A percentile compares a stretch with the other conserved stretches of the same genome.
These are phyloP conservation scores for Agrochola lota DNA, from an alignment of 2,888 invertebrate species.

Conservation along the genomic window DNA sequence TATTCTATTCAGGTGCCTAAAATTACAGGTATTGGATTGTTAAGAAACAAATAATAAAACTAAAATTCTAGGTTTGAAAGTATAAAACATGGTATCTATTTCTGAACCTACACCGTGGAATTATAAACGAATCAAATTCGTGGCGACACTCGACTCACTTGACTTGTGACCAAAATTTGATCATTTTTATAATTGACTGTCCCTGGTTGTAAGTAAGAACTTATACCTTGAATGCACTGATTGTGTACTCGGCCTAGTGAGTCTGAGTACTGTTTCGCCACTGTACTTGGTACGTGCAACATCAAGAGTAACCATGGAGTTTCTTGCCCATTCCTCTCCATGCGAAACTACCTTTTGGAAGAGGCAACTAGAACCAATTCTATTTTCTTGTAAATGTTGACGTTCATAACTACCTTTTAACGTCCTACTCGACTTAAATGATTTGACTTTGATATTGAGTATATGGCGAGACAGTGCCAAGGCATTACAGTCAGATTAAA, in stretches of 20 bases:
- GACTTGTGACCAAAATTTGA: not conserved
- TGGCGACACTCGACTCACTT: not conserved
- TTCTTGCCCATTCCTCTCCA: too few species aligned
- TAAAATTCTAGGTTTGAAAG: not conserved
- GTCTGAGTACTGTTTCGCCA: too few species aligned
- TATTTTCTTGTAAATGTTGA: too few species aligned
- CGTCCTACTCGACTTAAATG: too few species aligned
- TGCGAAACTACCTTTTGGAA: too few species aligned
- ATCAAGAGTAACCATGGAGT: too few species aligned
- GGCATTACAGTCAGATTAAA: not conserved
- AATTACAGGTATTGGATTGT: conserved; percentile 2
- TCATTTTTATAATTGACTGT: not conserved
- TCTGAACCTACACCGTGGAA: not conserved
- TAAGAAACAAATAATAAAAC: not conserved
- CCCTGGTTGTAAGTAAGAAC: too few species aligned
- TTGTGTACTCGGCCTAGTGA: too few species aligned
- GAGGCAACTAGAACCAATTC: too few species aligned
- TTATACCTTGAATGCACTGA: too few species aligned
- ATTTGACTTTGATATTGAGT: not conserved
- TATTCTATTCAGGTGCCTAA: not conserved
- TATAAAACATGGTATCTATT: not conserved
- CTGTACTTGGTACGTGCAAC: too few species aligned
- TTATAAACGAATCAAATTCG: not conserved
- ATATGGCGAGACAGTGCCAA: not conserved
- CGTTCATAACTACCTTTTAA: too few species aligned